A percentile compares a stretch with the other conserved stretches of the same genome.
phyloP scores from a whole-genome alignment of 1,140 invertebrate genomes.

The Microvelia longipes region DNA sequence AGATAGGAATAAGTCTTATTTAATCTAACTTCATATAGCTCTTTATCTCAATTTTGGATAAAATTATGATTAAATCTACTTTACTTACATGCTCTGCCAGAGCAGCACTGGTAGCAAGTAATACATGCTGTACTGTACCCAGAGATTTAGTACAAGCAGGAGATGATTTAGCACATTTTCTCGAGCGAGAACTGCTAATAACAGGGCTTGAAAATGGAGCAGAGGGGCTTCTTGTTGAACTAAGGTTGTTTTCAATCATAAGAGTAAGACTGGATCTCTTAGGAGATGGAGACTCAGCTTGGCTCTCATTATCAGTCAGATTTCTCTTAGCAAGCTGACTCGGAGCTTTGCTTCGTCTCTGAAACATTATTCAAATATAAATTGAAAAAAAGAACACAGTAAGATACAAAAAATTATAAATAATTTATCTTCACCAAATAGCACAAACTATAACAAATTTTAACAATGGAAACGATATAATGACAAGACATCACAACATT shows the following conservation, averaged over 20 bases:
- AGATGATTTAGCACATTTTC: conserved; percentile 24
- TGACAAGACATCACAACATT: too few relatives aligned
- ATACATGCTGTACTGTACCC: not conserved
- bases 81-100: conserved; percentile 8
- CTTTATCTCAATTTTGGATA: too few relatives aligned
- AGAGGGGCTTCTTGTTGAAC: conserved; percentile 3
- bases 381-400: not conserved
- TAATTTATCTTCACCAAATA: too few relatives aligned
- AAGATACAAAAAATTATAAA: too few relatives aligned
- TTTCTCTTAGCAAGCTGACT: conserved; percentile 38
- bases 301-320: conserved; percentile 25
- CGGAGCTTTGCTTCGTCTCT: conserved; percentile 37
- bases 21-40: too few relatives aligned
- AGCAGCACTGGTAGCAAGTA: not conserved
- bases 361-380: not conserved
- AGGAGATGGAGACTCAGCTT: conserved; percentile 17
- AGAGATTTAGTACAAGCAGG: not conserved
- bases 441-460: too few relatives aligned
- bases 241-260: conserved; percentile 21
- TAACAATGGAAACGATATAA: too few relatives aligned
- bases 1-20: too few relatives aligned
- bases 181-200: conserved; percentile 28
- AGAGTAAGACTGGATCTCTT: conserved; percentile 14
- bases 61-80: too few relatives aligned
- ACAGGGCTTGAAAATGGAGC: conserved; percentile 25